Evolutionary conservation across 2,113 vertebrate species (phyloP).

Genomic region (Cephalopterus ornatus): DNA sequence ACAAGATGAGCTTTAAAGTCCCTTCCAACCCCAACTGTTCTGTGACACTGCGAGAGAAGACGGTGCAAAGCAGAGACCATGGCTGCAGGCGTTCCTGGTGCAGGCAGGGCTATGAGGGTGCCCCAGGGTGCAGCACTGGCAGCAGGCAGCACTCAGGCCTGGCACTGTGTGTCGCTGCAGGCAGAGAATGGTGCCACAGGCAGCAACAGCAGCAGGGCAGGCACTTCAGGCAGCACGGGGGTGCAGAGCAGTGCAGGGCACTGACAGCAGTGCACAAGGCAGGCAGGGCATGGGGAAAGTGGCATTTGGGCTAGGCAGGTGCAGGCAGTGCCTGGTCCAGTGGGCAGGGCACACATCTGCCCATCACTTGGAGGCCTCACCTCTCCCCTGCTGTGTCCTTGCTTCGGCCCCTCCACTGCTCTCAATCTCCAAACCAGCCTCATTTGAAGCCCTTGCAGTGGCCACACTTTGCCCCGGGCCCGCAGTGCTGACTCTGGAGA

Average conservation of each 20-base stretch:
- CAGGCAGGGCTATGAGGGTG: background rate
- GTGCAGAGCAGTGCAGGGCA: background rate
- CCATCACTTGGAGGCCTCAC: background rate
- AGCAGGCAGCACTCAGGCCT: background rate
- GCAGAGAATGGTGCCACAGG: background rate
- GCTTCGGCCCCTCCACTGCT: background rate
- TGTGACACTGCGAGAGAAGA: background rate
- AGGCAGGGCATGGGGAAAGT: background rate
- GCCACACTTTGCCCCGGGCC: background rate
- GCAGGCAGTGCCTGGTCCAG: too few relatives aligned
- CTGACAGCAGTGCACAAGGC: background rate
- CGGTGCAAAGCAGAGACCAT: background rate
- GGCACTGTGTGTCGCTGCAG: background rate
- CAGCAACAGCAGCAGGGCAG: background rate
- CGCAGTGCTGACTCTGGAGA: fast-evolving
- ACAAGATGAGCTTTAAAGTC: background rate
- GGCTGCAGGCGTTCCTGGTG: background rate
- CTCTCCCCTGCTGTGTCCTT: background rate
- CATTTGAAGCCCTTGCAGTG: fast-evolving
- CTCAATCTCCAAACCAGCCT: background rate
- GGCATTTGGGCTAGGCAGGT: background rate
- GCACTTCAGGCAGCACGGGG: background rate
- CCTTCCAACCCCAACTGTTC: background rate
- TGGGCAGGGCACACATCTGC: too few relatives aligned
- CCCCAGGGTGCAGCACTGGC: background rate